Base-by-base conservation (phyloP, 2,888 invertebrate species). In the Vandiemenella viatica region DNA sequence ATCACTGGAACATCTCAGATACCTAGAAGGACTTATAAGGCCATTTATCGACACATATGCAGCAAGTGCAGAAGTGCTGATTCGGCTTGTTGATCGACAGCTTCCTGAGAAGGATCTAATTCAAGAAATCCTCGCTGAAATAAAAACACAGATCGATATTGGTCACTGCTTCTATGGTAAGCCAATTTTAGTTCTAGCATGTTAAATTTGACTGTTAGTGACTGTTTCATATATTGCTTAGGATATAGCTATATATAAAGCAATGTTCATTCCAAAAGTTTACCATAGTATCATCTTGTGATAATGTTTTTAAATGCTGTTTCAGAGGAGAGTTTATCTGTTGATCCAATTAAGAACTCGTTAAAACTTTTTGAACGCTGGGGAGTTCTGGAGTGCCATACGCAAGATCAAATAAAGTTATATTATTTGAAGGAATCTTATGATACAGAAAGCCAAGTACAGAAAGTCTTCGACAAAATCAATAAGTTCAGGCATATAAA, bases 291-390 rank as follows among this genome's bases (percentile, higher is more conserved):
- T 2, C 1, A 42, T 16, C n/a, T n/a, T n/a, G n/a, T n/a, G n/a
- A n/a, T n/a, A n/a, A n/a, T n/a, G n/a, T n/a, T n/a, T 48, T 45
- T 10, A 17, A 37, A 54, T 54, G 54, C 59, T 53, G 55, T 67
- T 69, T 3, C 67, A 92, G 92, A 83, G 56, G 92, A 93, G 67
- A 86, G 90, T 60, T 77, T 90, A 45, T 86, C 88, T 6, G 79
- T 85, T 7, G 91, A 92, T 64, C 82, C 87, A 0, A 77, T 93
- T 45, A 80, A 81, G 61, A 91, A 90, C 67, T 86, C 88, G 46
- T 65, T 90, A 21, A 83, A 86, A 56, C 66, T 91, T 1, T 78
- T 85, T 37, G 80, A 86, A 55, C 83, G 83, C 58, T 85, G 87
- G 83, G 80, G 80, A 55, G 77, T 88, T 10, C 61, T 92, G 23